Percentiles rank a stretch among this genome's conserved stretches.
Evolutionary conservation across 2,888 invertebrate species (phyloP).

Genomic region (Drosophila histrio): DNA sequence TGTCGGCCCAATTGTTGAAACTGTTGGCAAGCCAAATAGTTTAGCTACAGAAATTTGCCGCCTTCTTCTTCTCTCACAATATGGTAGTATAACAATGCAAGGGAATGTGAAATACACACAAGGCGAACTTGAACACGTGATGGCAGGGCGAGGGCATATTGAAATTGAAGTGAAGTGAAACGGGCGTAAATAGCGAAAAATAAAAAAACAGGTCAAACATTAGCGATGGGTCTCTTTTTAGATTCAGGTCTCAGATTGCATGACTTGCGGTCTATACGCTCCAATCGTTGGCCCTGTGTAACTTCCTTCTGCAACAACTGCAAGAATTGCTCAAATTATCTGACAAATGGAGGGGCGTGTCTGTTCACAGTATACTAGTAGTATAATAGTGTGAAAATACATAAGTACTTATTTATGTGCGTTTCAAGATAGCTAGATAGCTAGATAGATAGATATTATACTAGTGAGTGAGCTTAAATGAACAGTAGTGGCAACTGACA

Average conservation of each 20-base stretch:
- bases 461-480: neutral
- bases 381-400: conserved; percentile 12
- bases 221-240: conserved; percentile 37
- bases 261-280: conserved; percentile 60
- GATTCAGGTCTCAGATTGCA: conserved; percentile 58
- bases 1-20: conserved; percentile 51
- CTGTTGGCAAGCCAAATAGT: conserved; percentile 54
- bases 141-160: conserved; percentile 36
- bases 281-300: neutral
- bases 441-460: conserved; percentile 7
- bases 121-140: conserved; percentile 42
- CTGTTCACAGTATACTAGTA: conserved; percentile 13
- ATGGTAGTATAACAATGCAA: conserved; percentile 11
- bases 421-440: too few relatives aligned
- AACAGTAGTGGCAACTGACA: conserved; percentile 20
- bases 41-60: conserved; percentile 10
- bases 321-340: conserved; percentile 44
- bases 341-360: conserved; percentile 55
- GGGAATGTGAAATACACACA: conserved; percentile 15
- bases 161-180: conserved; percentile 39
- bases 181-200: conserved; percentile 58
- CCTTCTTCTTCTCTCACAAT: neutral
- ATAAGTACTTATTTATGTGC: conserved; percentile 26
- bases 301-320: neutral
- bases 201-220: conserved; percentile 79